Evolutionary conservation across 2,888 invertebrate genomes (phyloP).

Genomic region (Plebejus melissa): DNA sequence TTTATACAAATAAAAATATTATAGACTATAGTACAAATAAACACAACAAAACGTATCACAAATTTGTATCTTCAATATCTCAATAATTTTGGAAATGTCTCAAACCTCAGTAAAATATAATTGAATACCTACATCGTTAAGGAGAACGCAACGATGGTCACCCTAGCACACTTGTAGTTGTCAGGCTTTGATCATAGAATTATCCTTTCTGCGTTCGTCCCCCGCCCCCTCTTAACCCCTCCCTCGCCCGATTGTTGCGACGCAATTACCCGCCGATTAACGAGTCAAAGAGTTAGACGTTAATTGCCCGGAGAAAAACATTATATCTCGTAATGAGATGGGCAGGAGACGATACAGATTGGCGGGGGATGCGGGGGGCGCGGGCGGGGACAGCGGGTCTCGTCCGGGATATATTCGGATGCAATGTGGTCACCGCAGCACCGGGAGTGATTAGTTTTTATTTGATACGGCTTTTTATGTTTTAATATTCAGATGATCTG

Average conservation of each 20-base stretch:
- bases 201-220: conserved; percentile 47
- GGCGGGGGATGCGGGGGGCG: background rate
- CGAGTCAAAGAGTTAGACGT: conserved; percentile 38
- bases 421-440: background rate
- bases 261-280: conserved; percentile 38
- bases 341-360: conserved; percentile 7
- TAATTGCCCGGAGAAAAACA: conserved; percentile 38
- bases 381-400: background rate
- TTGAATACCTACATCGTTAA: background rate
- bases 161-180: conserved; percentile 49
- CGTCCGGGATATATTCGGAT: background rate
- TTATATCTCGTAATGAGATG: conserved; percentile 33
- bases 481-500: background rate
- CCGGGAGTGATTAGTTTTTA: background rate
- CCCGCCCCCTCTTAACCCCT: conserved; percentile 2
- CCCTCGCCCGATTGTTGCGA: conserved; percentile 38
- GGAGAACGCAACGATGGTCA: conserved; percentile 33
- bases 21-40: too few species aligned
- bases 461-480: background rate
- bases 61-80: background rate
- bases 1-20: too few species aligned
- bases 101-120: background rate
- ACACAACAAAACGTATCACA: too few species aligned
- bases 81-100: background rate
- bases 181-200: conserved; percentile 57